Evolutionary conservation across 2,113 vertebrate genomes (phyloP), one percentile per base, ranked within the genome.

Genomic region (Urocolius indicus): DNA sequence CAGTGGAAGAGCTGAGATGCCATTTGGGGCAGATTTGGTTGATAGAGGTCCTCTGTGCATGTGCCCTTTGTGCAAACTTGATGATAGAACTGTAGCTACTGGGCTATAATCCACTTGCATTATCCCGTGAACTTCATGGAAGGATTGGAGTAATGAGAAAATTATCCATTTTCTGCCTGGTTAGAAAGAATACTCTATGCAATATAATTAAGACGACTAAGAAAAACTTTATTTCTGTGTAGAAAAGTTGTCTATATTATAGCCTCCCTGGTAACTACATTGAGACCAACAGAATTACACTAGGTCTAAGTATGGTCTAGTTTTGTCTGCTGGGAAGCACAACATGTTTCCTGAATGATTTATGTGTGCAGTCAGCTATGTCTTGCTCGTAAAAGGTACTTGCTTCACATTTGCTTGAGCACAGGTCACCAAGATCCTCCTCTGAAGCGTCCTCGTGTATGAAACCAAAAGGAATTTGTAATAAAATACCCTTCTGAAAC

Each of bases 381-480:
- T 69, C 77, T 89, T 7, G 41, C 83, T 52, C 65, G 32, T 24
- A 65, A 94, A 94, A 4, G 8, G 20, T 41, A 36, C 61, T 93
- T 75, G 74, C 62, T 88, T 85, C 68, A 59, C 0, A 0, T 84
- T 65, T 83, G 84, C 63, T 73, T 38, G 59, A 84, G 84, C 63
- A 57, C 22, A 67, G 94, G 84, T 87, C 32, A 0, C 12, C 41
- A 48, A 63, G 58, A 72, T 89, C 59, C 51, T 83, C 34, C 85
- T 88, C 76, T 84, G 52, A 81, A 93, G 58, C 6, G 5, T 34
- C 76, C 62, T 94, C 49, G 72, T 78, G 71, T 69, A 84, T 26
- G 49, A 91, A 81, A 89, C 68, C 75, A 94, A 95, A 96, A 83
- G 46, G 90, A 87, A 95, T 89, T 81, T 86, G 65, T 90, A 73